These are phyloP conservation scores for Agriopis aurantiaria DNA, from an alignment of 2,888 invertebrate species.

Conservation along the genomic window DNA sequence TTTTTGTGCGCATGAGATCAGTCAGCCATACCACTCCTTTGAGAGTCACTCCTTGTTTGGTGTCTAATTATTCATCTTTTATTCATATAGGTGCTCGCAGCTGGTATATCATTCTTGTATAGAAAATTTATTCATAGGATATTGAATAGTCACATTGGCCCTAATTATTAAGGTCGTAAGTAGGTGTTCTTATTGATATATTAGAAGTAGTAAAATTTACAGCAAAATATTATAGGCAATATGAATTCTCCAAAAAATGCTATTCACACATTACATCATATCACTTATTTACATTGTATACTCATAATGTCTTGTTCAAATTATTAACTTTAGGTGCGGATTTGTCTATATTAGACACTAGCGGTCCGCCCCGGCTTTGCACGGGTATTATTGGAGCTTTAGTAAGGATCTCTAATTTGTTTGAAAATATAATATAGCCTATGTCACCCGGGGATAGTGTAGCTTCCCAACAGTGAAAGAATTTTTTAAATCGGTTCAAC, in stretches of 20 bases:
- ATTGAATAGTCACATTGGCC: conserved; percentile 22
- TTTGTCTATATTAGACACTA: no score
- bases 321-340: background rate
- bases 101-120: conserved; percentile 19
- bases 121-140: conserved; percentile 13
- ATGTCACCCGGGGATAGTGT: no score
- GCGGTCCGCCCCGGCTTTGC: no score
- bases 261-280: background rate
- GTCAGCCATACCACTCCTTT: conserved; percentile 36
- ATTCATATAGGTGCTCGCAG: conserved; percentile 28
- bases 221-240: no score
- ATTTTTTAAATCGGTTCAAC: no score
- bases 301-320: background rate
- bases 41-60: conserved; percentile 36
- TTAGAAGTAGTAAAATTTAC: background rate
- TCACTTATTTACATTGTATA: no score
- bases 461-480: no score
- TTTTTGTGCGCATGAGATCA: conserved; percentile 38
- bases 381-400: no score
- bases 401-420: no score
- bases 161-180: conserved; percentile 20
- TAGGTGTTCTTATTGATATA: background rate
- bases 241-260: no score
- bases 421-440: no score
- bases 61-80: conserved; percentile 34